Conservation (phyloP, 2,113 vertebrate species). For the Brachyhypopomus occidentalis region DNA sequence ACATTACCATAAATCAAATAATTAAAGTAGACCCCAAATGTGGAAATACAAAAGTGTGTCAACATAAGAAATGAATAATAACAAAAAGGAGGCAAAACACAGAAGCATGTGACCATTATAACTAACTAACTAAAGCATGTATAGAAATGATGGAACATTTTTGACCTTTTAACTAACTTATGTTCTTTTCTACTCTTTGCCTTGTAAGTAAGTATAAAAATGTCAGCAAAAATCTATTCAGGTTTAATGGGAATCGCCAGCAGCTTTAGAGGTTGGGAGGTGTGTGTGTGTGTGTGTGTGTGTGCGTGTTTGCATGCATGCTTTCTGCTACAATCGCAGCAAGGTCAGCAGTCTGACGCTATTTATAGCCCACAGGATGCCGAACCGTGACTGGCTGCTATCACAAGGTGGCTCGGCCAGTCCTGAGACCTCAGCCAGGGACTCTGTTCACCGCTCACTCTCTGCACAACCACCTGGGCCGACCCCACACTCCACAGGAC, state of each 20-base stretch:
- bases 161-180: too few relatives aligned
- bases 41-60: too few relatives aligned
- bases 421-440: constrained; percentile 42
- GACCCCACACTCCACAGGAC: background rate
- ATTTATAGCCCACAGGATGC: constrained; percentile 61
- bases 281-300: constrained; percentile 30
- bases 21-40: too few relatives aligned
- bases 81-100: too few relatives aligned
- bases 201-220: constrained; percentile 15
- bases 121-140: too few relatives aligned
- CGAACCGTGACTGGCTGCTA: constrained; percentile 55
- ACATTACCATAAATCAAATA: too few relatives aligned
- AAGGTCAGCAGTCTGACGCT: constrained; percentile 45
- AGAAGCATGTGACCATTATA: too few relatives aligned
- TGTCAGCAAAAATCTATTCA: background rate
- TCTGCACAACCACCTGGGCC: constrained; percentile 25
- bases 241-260: constrained; percentile 16
- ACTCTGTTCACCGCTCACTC: constrained; percentile 19
- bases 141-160: too few relatives aligned
- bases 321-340: constrained; percentile 19
- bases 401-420: constrained; percentile 52
- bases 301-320: background rate
- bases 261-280: constrained; percentile 7
- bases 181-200: background rate
- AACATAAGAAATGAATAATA: too few relatives aligned